These are phyloP conservation scores for Apis dorsata DNA, from an alignment of 1,140 invertebrate genomes.

Conservation along the genomic window DNA sequence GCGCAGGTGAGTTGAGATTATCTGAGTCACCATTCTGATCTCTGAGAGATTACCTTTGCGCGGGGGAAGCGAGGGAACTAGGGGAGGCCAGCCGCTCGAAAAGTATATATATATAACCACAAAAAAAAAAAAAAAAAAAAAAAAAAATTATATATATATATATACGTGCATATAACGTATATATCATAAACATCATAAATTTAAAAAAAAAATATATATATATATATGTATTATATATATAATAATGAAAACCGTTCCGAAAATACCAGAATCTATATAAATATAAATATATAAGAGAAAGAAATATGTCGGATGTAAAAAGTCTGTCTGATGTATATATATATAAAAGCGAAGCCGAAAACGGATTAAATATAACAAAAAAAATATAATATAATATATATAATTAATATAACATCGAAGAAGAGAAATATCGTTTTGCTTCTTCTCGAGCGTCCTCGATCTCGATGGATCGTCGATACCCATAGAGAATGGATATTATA, in stretches of 20 bases:
- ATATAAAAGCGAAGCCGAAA: slow-evolving; percentile 41
- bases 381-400: slow-evolving; percentile 19
- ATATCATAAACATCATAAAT: neutral
- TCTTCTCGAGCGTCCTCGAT: slow-evolving; percentile 70
- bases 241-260: slow-evolving; percentile 35
- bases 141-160: slow-evolving; percentile 19
- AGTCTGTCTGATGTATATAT: slow-evolving; percentile 44
- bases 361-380: slow-evolving; percentile 35
- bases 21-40: slow-evolving; percentile 78
- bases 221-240: neutral
- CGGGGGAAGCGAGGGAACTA: slow-evolving; percentile 79
- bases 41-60: slow-evolving; percentile 78
- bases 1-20: slow-evolving; percentile 80
- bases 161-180: no score
- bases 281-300: slow-evolving; percentile 18
- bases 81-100: slow-evolving; percentile 79
- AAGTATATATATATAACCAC: slow-evolving; percentile 5
- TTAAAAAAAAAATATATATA: neutral
- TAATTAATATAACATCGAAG: slow-evolving; percentile 21
- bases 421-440: slow-evolving; percentile 61
- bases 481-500: slow-evolving; percentile 49
- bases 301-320: slow-evolving; percentile 46
- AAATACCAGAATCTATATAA: slow-evolving; percentile 48
- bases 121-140: neutral
- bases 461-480: slow-evolving; percentile 66